Evolutionary conservation across 2,888 invertebrate genomes (phyloP).

Genomic region (Eupeodes latifasciatus): DNA sequence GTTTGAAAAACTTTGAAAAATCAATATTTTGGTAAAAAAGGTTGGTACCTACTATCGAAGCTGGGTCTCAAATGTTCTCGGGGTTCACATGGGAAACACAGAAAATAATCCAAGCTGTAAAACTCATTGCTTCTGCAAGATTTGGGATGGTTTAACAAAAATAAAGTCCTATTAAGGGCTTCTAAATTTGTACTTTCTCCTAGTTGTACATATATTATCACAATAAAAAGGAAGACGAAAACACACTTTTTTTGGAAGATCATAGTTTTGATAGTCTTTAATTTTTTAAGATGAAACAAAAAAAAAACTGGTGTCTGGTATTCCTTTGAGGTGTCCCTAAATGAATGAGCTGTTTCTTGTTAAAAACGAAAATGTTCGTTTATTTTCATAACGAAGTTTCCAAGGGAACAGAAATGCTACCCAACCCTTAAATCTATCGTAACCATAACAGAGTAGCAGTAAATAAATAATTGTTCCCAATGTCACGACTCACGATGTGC

Average conservation of each 20-base stretch:
- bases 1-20: slow-evolving; percentile 53
- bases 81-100: slow-evolving; percentile 84
- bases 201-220: not conserved
- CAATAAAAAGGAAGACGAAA: slow-evolving; percentile 55
- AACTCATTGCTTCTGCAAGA: slow-evolving; percentile 84
- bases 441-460: not conserved
- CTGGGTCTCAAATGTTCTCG: slow-evolving; percentile 61
- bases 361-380: slow-evolving; percentile 11
- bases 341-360: not conserved
- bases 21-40: not conserved
- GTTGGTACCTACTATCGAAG: slow-evolving; percentile 46
- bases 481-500: not conserved
- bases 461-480: not conserved
- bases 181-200: slow-evolving; percentile 4
- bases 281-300: not conserved
- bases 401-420: not conserved
- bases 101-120: slow-evolving; percentile 85
- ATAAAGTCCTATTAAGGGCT: slow-evolving; percentile 53
- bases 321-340: not conserved
- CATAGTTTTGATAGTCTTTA: slow-evolving; percentile 13
- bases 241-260: slow-evolving; percentile 47
- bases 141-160: slow-evolving; percentile 47
- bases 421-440: not conserved
- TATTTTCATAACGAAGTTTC: slow-evolving; percentile 5
- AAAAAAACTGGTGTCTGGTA: not conserved